Evolutionary conservation across 1,140 invertebrate genomes (phyloP).

Genomic region (Philotrypesis tridentata): DNA sequence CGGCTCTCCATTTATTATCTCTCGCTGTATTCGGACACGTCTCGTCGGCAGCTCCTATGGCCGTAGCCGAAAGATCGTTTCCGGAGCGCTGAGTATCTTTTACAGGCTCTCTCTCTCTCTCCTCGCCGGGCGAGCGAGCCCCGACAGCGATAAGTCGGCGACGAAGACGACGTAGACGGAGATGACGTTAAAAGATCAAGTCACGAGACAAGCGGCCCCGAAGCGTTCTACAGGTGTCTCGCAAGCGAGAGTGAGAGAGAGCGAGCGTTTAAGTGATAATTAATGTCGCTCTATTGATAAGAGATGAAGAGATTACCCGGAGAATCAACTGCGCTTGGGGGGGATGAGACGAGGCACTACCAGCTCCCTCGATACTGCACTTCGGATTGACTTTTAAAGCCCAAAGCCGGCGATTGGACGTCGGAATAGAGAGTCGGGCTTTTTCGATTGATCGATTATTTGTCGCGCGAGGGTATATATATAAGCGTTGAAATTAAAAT

Average conservation of each 20-base stretch:
- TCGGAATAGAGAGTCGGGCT: no score
- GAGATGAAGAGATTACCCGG: constrained; percentile 58
- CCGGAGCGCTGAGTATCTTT: constrained; percentile 17
- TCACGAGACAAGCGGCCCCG: background rate
- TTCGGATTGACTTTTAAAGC: no score
- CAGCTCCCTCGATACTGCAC: background rate
- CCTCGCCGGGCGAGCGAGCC: no score
- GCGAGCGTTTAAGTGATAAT: constrained; percentile 58
- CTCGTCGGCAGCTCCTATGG: background rate
- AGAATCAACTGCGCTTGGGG: constrained; percentile 14
- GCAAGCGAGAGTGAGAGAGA: constrained; percentile 29
- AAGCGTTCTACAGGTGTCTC: constrained; percentile 55
- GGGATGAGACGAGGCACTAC: constrained; percentile 31
- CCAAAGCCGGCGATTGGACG: no score
- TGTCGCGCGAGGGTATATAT: no score
- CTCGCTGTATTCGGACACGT: background rate
- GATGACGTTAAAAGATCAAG: constrained; percentile 41
- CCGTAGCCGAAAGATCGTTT: background rate
- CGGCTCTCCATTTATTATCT: constrained; percentile 38
- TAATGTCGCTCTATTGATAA: constrained; percentile 66
- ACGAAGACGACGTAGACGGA: constrained; percentile 7
- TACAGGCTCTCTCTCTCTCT: no score
- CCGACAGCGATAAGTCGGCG: constrained; percentile 20
- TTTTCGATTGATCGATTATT: no score
- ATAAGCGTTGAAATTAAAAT: no score